phyloP scores from a whole-genome alignment of 1,140 invertebrate genomes.

The Delia radicum region DNA sequence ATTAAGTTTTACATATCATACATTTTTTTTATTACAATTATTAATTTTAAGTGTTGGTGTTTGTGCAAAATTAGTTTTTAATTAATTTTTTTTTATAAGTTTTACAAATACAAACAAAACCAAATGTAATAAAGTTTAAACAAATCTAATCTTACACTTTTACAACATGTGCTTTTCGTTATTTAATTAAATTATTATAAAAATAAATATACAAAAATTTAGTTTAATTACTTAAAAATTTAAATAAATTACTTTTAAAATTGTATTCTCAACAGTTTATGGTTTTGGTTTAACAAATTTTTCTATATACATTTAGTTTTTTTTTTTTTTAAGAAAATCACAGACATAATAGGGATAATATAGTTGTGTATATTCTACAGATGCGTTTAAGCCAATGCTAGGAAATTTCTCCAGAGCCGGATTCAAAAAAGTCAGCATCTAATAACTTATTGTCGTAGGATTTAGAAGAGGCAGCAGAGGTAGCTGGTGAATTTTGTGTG shows the following conservation, averaged over 20 bases:
- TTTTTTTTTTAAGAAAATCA: neutral
- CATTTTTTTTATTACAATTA: neutral
- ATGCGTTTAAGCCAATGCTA: slow-evolving; percentile 29
- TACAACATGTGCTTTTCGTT: too few species aligned
- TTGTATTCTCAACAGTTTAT: too few species aligned
- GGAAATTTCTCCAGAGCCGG: slow-evolving; percentile 38
- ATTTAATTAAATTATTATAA: too few species aligned
- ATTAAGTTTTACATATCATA: neutral
- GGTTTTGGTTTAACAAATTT: too few species aligned
- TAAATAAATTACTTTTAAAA: too few species aligned
- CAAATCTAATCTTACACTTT: too few species aligned
- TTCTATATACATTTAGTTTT: neutral
- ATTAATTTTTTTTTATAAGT: neutral
- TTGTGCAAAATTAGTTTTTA: neutral
- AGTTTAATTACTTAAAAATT: too few species aligned
- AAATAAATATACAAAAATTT: too few species aligned
- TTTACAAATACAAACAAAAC: neutral
- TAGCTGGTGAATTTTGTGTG: neutral
- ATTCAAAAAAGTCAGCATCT: slow-evolving; percentile 30
- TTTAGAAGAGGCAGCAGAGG: neutral
- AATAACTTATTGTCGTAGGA: neutral
- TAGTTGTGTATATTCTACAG: neutral
- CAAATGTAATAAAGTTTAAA: too few species aligned
- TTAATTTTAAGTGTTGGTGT: neutral
- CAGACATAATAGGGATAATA: neutral